These are phyloP conservation scores for Noctua janthina DNA, from an alignment of 2,888 invertebrate genomes.

Conservation along the genomic window DNA sequence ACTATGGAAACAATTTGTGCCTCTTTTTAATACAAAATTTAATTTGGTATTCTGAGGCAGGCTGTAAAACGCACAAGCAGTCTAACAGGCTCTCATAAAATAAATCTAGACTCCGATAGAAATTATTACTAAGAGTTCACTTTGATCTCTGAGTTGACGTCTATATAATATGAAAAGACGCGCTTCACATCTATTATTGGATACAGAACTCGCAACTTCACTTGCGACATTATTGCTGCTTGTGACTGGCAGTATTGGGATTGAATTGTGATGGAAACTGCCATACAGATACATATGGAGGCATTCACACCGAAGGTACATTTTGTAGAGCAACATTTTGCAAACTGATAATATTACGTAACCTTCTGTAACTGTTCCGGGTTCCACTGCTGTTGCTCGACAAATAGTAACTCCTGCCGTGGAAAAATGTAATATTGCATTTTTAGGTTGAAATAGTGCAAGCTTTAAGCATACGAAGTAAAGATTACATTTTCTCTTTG, in stretches of 20 bases:
- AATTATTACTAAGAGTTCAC: background rate
- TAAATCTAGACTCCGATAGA: background rate
- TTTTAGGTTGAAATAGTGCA: background rate
- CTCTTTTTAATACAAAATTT: background rate
- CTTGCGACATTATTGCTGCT: conserved; percentile 11
- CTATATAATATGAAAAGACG: background rate
- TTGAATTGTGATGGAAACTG: conserved; percentile 18
- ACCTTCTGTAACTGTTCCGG: background rate
- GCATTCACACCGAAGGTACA: background rate
- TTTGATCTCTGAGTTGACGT: background rate
- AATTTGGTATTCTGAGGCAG: background rate
- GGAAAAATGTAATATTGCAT: background rate
- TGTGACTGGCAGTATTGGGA: conserved; percentile 13
- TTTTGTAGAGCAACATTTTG: background rate
- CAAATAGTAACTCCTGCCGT: background rate
- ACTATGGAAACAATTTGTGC: background rate
- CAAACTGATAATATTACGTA: background rate
- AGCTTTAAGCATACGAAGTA: background rate
- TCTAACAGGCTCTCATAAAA: background rate
- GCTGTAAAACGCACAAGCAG: background rate
- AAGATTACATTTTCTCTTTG: background rate
- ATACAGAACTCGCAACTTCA: conserved; percentile 10
- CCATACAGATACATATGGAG: background rate
- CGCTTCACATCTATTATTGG: conserved; percentile 7
- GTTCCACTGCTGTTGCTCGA: background rate